Evolutionary conservation across 2,888 invertebrate species (phyloP).

Genomic region (Caprella mutica): DNA sequence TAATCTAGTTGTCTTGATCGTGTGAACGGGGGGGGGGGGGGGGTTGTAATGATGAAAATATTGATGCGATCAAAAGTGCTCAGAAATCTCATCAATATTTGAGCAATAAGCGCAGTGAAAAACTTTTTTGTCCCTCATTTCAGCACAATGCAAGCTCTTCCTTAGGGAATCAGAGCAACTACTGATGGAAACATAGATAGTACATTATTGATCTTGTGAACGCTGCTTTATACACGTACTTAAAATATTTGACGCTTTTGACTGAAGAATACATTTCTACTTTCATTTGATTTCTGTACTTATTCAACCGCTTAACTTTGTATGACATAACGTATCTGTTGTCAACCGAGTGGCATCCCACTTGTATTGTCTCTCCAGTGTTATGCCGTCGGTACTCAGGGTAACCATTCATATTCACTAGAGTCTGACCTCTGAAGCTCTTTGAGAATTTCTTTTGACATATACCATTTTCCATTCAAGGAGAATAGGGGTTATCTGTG

Average conservation of each 20-base stretch:
- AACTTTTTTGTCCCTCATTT: no score
- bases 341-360: neutral
- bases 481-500: conserved; percentile 18
- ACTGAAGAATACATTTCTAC: neutral
- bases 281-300: no score
- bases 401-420: neutral
- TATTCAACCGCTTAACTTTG: neutral
- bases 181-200: no score
- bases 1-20: no score
- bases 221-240: conserved; percentile 4
- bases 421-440: neutral
- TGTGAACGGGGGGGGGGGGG: no score
- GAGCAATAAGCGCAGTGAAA: no score
- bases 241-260: conserved; percentile 2
- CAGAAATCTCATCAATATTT: no score
- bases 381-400: neutral
- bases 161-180: no score
- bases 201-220: no score
- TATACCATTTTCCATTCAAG: conserved; percentile 26
- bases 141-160: no score
- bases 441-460: neutral
- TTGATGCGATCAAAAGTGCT: no score
- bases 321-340: neutral
- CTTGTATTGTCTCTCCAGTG: neutral
- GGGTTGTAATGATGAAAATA: no score